phyloP scores from a whole-genome alignment of 2,113 vertebrate genomes.

The Thalassoma bifasciatum region DNA sequence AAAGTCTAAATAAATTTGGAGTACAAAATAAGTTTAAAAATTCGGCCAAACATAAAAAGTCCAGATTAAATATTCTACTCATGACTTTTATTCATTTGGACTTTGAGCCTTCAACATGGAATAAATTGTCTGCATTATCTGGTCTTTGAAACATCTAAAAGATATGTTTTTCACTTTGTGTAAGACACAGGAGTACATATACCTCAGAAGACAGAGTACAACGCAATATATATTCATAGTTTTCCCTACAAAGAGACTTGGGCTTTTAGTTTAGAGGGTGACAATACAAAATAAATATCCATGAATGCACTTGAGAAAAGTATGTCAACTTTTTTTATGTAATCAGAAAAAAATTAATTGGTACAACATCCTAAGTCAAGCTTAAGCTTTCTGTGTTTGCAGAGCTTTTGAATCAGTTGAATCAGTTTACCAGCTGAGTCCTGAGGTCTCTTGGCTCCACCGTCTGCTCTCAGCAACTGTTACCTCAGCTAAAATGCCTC shows the following conservation, averaged over 20 bases:
- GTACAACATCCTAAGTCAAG: not conserved
- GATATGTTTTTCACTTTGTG: too few species aligned
- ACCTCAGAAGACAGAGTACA: too few species aligned
- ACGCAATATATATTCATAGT: too few species aligned
- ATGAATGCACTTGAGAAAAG: not conserved
- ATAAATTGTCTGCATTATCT: too few species aligned
- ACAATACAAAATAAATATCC: too few species aligned
- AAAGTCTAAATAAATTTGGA: not conserved
- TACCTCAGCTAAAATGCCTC: slow-evolving; percentile 36
- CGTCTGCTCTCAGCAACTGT: slow-evolving; percentile 8
- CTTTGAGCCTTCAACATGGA: too few species aligned
- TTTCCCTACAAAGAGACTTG: too few species aligned
- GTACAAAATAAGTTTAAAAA: not conserved
- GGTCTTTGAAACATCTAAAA: too few species aligned
- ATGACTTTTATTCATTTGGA: too few species aligned
- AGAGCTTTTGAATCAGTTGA: slow-evolving; percentile 3
- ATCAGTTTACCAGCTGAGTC: slow-evolving; percentile 5
- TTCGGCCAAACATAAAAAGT: not conserved
- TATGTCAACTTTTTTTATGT: too few species aligned
- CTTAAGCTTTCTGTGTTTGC: slow-evolving; percentile 20
- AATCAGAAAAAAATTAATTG: not conserved
- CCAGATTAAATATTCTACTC: not conserved
- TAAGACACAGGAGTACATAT: too few species aligned
- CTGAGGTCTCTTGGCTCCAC: not conserved
- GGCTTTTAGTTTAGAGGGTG: too few species aligned